A percentile compares a stretch with the other conserved stretches of the same genome.
phyloP scores from a whole-genome alignment of 2,113 vertebrate genomes.

The Cheirogaleus medius region DNA sequence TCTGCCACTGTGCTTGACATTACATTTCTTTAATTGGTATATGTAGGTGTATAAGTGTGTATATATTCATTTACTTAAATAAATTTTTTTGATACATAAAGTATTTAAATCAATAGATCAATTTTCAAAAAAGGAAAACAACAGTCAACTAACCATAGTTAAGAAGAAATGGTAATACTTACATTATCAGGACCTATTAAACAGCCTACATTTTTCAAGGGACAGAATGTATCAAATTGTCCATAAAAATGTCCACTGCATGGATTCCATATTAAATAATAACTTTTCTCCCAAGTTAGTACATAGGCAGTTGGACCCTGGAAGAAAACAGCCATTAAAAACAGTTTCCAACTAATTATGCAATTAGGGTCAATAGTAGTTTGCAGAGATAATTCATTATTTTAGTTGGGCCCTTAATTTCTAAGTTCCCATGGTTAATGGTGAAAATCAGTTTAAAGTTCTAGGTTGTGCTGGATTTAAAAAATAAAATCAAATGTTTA shows the following conservation, averaged over 20 bases:
- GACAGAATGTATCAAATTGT: conserved; percentile 98
- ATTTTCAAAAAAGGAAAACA: background rate
- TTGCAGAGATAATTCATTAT: background rate
- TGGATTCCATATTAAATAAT: conserved; percentile 96
- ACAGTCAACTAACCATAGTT: background rate
- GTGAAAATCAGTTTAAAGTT: conserved; percentile 19
- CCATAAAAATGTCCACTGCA: conserved; percentile 92
- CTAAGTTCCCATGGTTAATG: conserved; percentile 11
- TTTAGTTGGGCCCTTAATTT: background rate
- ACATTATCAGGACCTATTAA: conserved; percentile 94
- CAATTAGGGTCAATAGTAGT: background rate
- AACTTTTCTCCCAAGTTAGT: conserved; percentile 92
- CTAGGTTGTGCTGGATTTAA: background rate
- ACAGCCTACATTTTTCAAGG: conserved; percentile 92
- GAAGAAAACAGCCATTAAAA: conserved; percentile 43
- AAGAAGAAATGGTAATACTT: conserved; percentile 80
- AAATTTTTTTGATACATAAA: background rate
- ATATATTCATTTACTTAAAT: background rate
- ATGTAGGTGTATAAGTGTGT: too few species aligned
- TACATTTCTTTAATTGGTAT: background rate
- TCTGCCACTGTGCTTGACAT: background rate
- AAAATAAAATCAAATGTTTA: background rate
- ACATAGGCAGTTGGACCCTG: conserved; percentile 96
- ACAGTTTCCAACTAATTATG: background rate
- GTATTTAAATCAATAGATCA: background rate